Conservation (phyloP, 1,140 invertebrate species). For the Contarinia nasturtii region DNA sequence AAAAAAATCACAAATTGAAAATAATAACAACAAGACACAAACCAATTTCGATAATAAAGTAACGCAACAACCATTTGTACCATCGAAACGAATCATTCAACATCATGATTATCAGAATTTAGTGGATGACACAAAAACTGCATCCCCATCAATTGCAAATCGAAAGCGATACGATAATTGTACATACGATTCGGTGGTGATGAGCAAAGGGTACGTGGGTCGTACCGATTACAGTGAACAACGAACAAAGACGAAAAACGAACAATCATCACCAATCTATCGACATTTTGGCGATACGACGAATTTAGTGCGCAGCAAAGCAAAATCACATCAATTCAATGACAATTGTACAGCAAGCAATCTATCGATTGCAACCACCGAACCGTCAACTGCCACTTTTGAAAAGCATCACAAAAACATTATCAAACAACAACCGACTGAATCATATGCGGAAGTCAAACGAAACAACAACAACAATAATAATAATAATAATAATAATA, state of each 20-base stretch:
- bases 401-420: background rate
- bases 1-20: background rate
- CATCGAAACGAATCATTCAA: background rate
- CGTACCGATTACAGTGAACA: too few relatives aligned
- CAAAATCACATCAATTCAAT: background rate
- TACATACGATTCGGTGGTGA: too few relatives aligned
- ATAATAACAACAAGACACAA: background rate
- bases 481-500: too few relatives aligned
- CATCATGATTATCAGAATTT: conserved; percentile 4
- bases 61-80: background rate
- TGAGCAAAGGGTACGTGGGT: background rate
- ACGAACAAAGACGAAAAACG: background rate
- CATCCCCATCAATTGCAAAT: too few relatives aligned
- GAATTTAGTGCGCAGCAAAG: background rate
- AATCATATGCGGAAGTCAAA: background rate
- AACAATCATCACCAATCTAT: conserved; percentile 1
- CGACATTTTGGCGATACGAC: conserved; percentile 2
- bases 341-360: background rate
- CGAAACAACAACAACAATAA: background rate
- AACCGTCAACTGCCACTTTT: background rate
- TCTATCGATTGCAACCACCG: background rate
- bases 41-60: background rate
- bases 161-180: too few relatives aligned
- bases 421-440: background rate
- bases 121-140: background rate